Evolutionary conservation across 30 jellyfish, hydroid and myxozoan species (phyloP).

Genomic region (Aurelia sp.): DNA sequence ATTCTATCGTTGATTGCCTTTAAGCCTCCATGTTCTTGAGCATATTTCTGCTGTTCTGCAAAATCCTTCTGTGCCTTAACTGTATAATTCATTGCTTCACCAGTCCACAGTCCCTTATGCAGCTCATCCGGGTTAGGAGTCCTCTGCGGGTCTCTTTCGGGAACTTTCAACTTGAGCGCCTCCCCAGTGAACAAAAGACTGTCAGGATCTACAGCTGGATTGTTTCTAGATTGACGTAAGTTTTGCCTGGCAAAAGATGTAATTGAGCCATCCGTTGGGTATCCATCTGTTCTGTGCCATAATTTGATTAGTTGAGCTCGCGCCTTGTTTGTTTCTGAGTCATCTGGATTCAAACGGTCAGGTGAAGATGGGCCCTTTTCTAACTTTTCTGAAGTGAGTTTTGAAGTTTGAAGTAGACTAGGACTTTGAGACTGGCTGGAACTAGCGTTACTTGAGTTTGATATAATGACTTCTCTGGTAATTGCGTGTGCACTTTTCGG

Average conservation of each 20-base stretch:
- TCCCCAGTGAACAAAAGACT: not conserved
- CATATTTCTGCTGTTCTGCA: conserved; percentile 21
- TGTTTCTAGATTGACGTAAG: not conserved
- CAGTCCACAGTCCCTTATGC: conserved; percentile 56
- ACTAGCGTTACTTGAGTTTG: not conserved
- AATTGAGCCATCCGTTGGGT: not conserved
- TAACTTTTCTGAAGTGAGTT: not conserved
- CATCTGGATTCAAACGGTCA: not conserved
- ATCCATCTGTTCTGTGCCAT: not conserved
- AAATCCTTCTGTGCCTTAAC: conserved; percentile 5
- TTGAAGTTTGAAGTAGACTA: no score
- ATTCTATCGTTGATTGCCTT: conserved; percentile 1
- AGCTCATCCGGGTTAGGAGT: conserved; percentile 59
- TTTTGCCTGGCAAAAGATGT: not conserved
- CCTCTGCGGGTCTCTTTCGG: conserved; percentile 25
- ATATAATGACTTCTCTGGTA: not conserved
- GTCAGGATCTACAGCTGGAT: not conserved
- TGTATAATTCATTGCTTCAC: conserved; percentile 23
- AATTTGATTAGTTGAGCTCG: not conserved
- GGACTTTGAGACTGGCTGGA: not conserved
- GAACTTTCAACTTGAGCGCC: not conserved
- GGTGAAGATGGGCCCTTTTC: no score
- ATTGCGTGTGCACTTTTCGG: conserved; percentile 1
- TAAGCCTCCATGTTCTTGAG: conserved; percentile 8
- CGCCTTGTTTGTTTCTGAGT: not conserved